phyloP scores from a whole-genome alignment of 2,113 vertebrate genomes.

The Todiramphus chloris region DNA sequence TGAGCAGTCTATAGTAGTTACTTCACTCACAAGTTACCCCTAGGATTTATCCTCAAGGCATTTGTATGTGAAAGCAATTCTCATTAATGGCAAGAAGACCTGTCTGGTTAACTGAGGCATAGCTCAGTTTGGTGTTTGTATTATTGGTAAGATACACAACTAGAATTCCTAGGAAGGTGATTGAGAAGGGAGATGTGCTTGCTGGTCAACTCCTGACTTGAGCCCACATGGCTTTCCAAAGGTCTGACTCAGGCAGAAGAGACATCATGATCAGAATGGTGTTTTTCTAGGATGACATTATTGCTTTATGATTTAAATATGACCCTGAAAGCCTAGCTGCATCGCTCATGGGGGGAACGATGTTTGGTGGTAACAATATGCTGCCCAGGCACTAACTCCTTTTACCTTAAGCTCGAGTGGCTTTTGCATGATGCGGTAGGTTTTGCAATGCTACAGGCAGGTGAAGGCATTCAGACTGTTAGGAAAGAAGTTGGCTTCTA shows the following conservation, averaged over 20 bases:
- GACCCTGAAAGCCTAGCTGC: background rate
- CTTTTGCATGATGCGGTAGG: fast-evolving
- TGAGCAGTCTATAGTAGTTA: background rate
- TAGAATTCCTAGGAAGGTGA: background rate
- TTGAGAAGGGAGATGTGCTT: background rate
- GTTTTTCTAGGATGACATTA: background rate
- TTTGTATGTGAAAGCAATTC: background rate
- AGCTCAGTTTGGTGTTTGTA: background rate
- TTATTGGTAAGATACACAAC: background rate
- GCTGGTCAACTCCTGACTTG: background rate
- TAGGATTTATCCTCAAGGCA: background rate
- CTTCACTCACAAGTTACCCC: background rate
- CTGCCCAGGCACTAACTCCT: background rate
- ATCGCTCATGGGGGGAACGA: background rate
- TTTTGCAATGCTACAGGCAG: background rate
- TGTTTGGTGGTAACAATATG: background rate
- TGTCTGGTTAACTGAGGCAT: background rate
- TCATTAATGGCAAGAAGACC: background rate
- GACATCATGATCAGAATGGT: background rate
- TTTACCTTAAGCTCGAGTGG: background rate
- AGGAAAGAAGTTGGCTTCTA: background rate
- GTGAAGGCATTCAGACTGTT: background rate
- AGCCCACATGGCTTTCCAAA: background rate
- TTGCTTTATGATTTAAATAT: background rate
- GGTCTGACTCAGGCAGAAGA: background rate